Evolutionary conservation across 2,113 vertebrate species (phyloP), one percentile per base, ranked within the genome.

Genomic region (Mustela lutreola): DNA sequence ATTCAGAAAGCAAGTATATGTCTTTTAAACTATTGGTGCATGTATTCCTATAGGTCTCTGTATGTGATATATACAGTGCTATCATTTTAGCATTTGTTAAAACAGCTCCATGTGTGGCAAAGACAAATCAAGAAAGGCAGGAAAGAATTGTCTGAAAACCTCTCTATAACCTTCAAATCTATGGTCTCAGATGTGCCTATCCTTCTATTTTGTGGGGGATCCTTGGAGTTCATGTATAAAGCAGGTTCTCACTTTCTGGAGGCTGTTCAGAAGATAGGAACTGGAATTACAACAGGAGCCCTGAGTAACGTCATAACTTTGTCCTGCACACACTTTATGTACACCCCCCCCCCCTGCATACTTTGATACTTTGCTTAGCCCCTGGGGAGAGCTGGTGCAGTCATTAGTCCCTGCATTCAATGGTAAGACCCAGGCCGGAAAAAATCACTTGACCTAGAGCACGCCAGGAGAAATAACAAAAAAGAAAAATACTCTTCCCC

Each of bases 1-100:
- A 76, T 33, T 67, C 63, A 63, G 45, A 91, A 97, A 81, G 97
- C 42, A 95, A 97, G 95, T 97, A 82, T 81, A 50, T 60, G 18
- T 62, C 12, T 19, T 84, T 50, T 26, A 58, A 71, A 7, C 11
- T 7, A 7, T 28, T 39, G 36, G 28, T 42, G n/a, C n/a, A 2
- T 42, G 2, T 39, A 9, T 67, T 53, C 79, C 63, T 75, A 4
- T 48, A 33, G 73, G 33, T 36, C 63, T 42, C 0, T 58, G 16
- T 31, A 4, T 65, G 21, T 33, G 53, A 36, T 31, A 33, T 36
- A 62, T n/a, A 12, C 2, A 15, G 0, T 11, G 10, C 16, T 42
- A 11, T 53, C 36, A 58, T 75, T 56, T 89, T 26, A 24, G 19
- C 21, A 8, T 65, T 31, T 48, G 80, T 45, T n/a, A 73, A 83